These are phyloP conservation scores for Apeltes quadracus DNA, from an alignment of 2,113 vertebrate genomes.

Conservation along the genomic window DNA sequence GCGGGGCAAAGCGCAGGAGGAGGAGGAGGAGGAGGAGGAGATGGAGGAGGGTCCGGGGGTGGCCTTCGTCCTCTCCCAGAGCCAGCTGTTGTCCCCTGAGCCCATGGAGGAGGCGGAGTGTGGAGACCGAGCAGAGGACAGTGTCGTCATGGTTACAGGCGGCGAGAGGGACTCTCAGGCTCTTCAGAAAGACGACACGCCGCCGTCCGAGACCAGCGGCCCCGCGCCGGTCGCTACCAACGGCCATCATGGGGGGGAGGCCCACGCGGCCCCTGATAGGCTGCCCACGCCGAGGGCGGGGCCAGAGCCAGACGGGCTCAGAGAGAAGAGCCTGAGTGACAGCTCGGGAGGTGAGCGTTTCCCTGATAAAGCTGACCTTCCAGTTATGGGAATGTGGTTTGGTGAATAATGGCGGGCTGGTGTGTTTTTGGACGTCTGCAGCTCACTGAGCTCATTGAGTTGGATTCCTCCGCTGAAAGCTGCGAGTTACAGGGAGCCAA, in stretches of 20 bases:
- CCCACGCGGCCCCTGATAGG: conserved; percentile 1
- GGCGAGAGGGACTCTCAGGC: conserved; percentile 60
- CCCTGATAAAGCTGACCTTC: no score
- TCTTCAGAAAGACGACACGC: conserved; percentile 13
- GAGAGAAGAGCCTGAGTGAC: conserved; percentile 83
- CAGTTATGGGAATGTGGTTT: no score
- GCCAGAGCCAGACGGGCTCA: conserved; percentile 45
- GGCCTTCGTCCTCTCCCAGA: conserved; percentile 75
- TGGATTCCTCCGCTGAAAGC: background rate
- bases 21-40: conserved; percentile 40
- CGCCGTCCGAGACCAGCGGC: conserved; percentile 19
- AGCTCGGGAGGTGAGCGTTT: conserved; percentile 90
- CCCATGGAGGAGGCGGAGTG: conserved; percentile 71
- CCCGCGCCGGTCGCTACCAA: conserved; percentile 66
- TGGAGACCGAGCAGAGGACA: conserved; percentile 34
- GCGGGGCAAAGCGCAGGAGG: conserved; percentile 29
- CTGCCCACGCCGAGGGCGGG: conserved; percentile 28
- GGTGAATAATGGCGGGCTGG: no score
- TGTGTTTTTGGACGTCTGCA: no score
- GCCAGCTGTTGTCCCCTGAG: conserved; percentile 69
- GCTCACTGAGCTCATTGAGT: no score
- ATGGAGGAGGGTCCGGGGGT: conserved; percentile 56
- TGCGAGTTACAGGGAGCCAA: background rate
- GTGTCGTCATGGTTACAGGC: conserved; percentile 67
- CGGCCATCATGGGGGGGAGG: conserved; percentile 47